Base-by-base conservation (phyloP, 1,140 invertebrate species). In the Aplysia californica region DNA sequence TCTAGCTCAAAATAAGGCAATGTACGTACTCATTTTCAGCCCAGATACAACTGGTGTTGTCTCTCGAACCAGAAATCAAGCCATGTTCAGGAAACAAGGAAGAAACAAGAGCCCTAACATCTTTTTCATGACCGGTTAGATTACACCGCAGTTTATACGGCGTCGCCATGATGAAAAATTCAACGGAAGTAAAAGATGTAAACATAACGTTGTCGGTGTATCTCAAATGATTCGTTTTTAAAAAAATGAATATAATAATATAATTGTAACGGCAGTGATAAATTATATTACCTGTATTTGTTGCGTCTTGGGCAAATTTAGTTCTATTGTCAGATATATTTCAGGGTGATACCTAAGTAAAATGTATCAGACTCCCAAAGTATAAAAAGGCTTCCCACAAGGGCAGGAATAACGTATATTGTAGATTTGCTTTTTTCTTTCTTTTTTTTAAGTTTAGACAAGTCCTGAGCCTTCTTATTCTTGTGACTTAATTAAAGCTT, bases 31-130 rank as follows among this genome's bases (percentile, higher is more conserved):
- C 93, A 85, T 93, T 92, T 26, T 93, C 93, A 85, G 92, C 93
- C 96, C 96, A 98, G 15, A 96, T 89, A 90, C 94, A 94, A 20
- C 94, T 93, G 26, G 95, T 96, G 87, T 93, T 93, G 89, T 98
- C 96, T 82, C 96, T 91, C 20, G 96, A 97, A 6, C 93, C 95
- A 1, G 96, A 96, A 35, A 97, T 88, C 81, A 97, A 93, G 72
- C 91, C 92, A 79, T 92, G 93, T 84, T 94, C 93, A 5, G 92
- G 91, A 44, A 85, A 80, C 66, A 82, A 67, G 5, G 92, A 92
- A 5, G 91, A 90, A 2, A 92, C 91, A 18, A 98, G 91, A 61
- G 93, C 93, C 77, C 96, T 91, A 36, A 97, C 96, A 89, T 98
- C 96, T 84, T 93, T 91, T 44, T 93, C 93, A 89, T 98, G 96